phyloP scores from a whole-genome alignment of 2,113 vertebrate genomes.

The Entosphenus tridentatus region DNA sequence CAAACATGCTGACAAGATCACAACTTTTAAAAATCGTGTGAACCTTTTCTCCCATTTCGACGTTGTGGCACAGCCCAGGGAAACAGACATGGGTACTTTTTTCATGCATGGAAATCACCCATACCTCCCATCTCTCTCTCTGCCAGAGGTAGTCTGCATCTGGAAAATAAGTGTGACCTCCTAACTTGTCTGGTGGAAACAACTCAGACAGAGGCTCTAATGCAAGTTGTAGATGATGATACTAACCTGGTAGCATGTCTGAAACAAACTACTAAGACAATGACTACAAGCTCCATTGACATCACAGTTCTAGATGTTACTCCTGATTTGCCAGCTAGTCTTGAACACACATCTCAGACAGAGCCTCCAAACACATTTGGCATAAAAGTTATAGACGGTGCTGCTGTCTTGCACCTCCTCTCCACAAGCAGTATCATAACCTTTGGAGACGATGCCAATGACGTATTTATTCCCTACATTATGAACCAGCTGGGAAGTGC shows the following conservation, averaged over 20 bases:
- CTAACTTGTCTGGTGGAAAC: neutral
- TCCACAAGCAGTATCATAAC: neutral
- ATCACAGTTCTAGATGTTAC: neutral
- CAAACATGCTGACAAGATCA: neutral
- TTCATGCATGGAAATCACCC: constrained; percentile 1
- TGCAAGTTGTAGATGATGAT: too few species aligned
- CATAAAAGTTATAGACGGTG: constrained; percentile 1
- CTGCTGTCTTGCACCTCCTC: neutral
- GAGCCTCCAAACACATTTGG: constrained; percentile 1
- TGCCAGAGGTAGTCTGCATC: neutral
- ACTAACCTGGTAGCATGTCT: neutral
- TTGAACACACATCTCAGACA: neutral
- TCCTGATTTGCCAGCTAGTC: too few species aligned
- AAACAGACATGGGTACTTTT: neutral
- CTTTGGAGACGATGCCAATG: constrained; percentile 1
- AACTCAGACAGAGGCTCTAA: constrained; percentile 1
- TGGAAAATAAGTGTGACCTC: constrained; percentile 1
- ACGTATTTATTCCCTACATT: neutral
- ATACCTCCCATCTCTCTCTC: neutral
- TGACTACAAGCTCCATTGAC: neutral
- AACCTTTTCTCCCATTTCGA: neutral
- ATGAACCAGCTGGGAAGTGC: neutral
- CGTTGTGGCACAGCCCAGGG: neutral
- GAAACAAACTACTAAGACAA: neutral
- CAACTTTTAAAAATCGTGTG: neutral